Evolutionary conservation across 53 echinoderm and acorn worm species (phyloP), one percentile per base, ranked within the genome.

Genomic region (Paracentrotus lividus): DNA sequence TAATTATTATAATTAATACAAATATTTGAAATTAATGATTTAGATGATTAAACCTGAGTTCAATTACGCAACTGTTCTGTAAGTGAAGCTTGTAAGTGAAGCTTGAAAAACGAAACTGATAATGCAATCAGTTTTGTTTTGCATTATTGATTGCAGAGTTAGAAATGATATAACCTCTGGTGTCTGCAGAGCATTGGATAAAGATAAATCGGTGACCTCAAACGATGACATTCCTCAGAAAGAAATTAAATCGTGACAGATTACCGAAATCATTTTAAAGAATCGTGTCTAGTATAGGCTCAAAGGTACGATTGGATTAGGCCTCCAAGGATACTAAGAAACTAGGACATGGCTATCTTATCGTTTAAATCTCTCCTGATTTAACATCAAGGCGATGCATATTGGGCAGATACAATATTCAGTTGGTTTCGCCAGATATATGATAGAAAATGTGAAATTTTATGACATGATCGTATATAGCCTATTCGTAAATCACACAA

Each of bases 161-260:
- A 72, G 72, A 72, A 72, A 72, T 72, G 18, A 72, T 72, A n/a
- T n/a, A 36, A 72, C 72, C 72, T 26, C 21, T 72, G 40, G 4
- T 40, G 72, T 40, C 1, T 72, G 72, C 18, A 38, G 36, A 38
- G 36, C 40, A 38, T 38, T 18, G 40, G 72, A 72, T 72, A 6
- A 32, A 40, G 72, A 72, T 72, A 40, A 72, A 72, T 72, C 7
- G 72, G 72, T 21, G 40, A 10, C 72, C 72, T 72, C 36, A 72
- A 72, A 72, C 72, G 72, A 72, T 72, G 72, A 72, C 72, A 72
- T 40, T 38, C 36, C 72, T 40, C 36, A 38, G 36, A 72, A 72
- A 21, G 72, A 72, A 69, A 72, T 18, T 72, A 72, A 72, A 36
- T 72, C 72, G 72, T 72, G 72, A 36, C 40, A 72, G 72, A 72